These are phyloP conservation scores for Leptopilina boulardi DNA, from an alignment of 1,140 invertebrate species.

Conservation along the genomic window DNA sequence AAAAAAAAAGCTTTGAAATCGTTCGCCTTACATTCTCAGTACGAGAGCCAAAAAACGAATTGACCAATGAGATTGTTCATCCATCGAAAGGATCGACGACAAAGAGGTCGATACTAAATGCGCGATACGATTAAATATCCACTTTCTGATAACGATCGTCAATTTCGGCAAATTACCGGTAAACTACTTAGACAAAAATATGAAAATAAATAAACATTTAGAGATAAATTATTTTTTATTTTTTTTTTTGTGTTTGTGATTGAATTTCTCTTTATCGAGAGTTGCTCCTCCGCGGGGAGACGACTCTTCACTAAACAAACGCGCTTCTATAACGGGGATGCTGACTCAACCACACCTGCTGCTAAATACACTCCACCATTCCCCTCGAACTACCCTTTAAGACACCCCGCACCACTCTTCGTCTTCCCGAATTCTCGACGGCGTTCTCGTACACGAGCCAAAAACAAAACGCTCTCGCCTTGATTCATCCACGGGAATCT, in stretches of 20 bases:
- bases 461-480: conserved; percentile 72
- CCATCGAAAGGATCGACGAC: neutral
- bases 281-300: conserved; percentile 70
- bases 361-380: conserved; percentile 58
- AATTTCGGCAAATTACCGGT: too few relatives aligned
- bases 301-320: conserved; percentile 69
- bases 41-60: neutral
- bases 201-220: too few relatives aligned
- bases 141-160: too few relatives aligned
- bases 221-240: too few relatives aligned
- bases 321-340: conserved; percentile 67
- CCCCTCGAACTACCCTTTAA: conserved; percentile 37
- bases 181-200: too few relatives aligned
- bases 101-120: conserved; percentile 1
- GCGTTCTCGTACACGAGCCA: conserved; percentile 51
- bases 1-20: neutral
- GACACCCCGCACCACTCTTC: conserved; percentile 30
- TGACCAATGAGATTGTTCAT: conserved; percentile 2
- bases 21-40: neutral
- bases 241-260: too few relatives aligned
- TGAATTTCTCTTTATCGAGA: conserved; percentile 36
- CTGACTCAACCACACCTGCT: conserved; percentile 72
- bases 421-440: conserved; percentile 7
- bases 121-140: conserved; percentile 5
- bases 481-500: conserved; percentile 62